phyloP scores from a whole-genome alignment of 2,888 invertebrate genomes.

The Cephalotes varians region DNA sequence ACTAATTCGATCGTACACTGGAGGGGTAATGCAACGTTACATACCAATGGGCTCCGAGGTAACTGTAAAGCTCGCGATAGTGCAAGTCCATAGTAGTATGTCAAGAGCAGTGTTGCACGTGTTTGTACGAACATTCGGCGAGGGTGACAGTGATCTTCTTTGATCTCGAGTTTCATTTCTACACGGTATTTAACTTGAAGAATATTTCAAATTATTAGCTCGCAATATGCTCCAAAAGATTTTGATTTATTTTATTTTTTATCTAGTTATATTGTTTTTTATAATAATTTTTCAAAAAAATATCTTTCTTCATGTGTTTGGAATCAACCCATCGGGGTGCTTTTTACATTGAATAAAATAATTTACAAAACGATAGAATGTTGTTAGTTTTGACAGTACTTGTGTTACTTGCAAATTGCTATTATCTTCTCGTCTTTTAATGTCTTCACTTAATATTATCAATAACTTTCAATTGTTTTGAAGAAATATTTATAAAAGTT shows the following conservation, averaged over 20 bases:
- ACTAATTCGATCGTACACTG: slow-evolving; percentile 74
- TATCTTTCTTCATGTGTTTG: neutral
- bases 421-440: neutral
- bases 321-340: neutral
- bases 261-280: neutral
- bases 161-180: slow-evolving; percentile 27
- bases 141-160: slow-evolving; percentile 35
- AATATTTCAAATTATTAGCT: neutral
- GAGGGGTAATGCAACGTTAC: slow-evolving; percentile 65
- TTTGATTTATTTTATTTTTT: neutral
- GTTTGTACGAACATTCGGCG: slow-evolving; percentile 60
- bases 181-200: slow-evolving; percentile 45
- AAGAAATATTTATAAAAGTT: neutral
- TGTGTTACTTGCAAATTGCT: neutral
- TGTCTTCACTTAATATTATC: neutral
- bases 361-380: neutral
- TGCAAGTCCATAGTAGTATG: slow-evolving; percentile 62
- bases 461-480: neutral
- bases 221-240: neutral
- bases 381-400: slow-evolving; percentile 20
- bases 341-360: neutral
- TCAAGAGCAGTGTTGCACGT: slow-evolving; percentile 70
- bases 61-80: slow-evolving; percentile 63
- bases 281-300: neutral
- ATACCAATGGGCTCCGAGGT: slow-evolving; percentile 57